phyloP scores from a whole-genome alignment of 2,113 vertebrate genomes.

The Myotis brandtii region DNA sequence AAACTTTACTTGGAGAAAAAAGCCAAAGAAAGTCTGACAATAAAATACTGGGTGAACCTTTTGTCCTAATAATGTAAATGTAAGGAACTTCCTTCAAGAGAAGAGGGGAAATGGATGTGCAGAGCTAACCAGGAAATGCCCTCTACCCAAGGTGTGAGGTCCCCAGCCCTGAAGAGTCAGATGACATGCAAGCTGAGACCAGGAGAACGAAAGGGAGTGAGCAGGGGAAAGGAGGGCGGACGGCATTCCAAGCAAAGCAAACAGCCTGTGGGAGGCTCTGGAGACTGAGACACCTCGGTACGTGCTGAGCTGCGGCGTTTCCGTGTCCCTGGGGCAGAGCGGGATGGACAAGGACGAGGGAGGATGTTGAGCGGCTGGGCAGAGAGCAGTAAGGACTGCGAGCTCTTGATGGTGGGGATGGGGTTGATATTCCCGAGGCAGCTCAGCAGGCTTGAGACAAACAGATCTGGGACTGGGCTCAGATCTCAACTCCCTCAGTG shows the following conservation, averaged over 20 bases:
- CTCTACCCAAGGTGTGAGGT: background rate
- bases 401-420: background rate
- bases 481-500: background rate
- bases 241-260: background rate
- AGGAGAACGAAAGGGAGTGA: background rate
- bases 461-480: background rate
- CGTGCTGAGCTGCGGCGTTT: background rate
- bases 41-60: too few relatives aligned
- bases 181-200: background rate
- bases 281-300: background rate
- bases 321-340: background rate
- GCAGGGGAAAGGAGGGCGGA: background rate
- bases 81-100: background rate
- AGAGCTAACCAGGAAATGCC: background rate
- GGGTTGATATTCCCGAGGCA: background rate
- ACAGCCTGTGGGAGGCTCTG: background rate
- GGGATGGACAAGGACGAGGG: background rate
- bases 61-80: too few relatives aligned
- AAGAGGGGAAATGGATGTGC: background rate
- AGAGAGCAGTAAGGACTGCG: background rate
- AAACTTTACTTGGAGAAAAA: too few relatives aligned
- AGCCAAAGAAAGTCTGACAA: too few relatives aligned
- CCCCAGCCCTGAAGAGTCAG: background rate
- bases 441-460: background rate
- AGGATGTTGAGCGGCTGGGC: background rate